Percentiles rank a stretch among this genome's conserved stretches.
These are phyloP conservation scores for Epizoanthus fatuus DNA, from an alignment of 92 coral and sea anemone genomes.

Conservation along the genomic window DNA sequence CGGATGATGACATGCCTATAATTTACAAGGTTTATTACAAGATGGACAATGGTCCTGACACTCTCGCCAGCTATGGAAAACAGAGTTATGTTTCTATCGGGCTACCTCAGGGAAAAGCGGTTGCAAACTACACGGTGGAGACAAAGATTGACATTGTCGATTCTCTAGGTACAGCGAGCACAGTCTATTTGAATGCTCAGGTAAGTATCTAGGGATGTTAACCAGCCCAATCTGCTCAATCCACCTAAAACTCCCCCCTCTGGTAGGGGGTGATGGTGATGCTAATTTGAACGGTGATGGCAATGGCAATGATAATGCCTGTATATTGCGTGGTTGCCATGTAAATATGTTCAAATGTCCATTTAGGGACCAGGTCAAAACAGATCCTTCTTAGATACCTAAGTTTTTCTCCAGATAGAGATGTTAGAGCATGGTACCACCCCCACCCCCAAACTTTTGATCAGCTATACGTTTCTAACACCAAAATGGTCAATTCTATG, in stretches of 20 bases:
- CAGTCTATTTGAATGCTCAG: not conserved
- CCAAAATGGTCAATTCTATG: no score
- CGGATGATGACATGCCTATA: slow-evolving; percentile 78
- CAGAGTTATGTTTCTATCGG: not conserved
- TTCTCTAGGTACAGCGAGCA: not conserved
- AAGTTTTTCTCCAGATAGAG: no score
- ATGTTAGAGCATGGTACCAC: no score
- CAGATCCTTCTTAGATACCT: no score
- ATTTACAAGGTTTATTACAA: slow-evolving; percentile 71
- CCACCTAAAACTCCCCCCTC: no score
- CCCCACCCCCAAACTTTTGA: no score
- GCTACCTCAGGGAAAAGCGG: slow-evolving; percentile 33
- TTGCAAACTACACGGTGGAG: not conserved
- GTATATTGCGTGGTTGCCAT: no score
- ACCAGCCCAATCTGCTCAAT: no score
- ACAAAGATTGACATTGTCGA: slow-evolving; percentile 2
- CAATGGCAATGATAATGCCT: not conserved
- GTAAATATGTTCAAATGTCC: no score
- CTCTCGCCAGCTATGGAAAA: slow-evolving; percentile 15
- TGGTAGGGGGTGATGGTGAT: not conserved
- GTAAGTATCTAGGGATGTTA: not conserved
- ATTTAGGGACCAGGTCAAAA: no score
- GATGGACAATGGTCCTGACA: slow-evolving; percentile 15
- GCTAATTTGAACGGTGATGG: no score
- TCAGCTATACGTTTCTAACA: no score